Evolutionary conservation across 2,113 vertebrate species (phyloP), one percentile per base, ranked within the genome.

Genomic region (Oncorhynchus gorbuscha): DNA sequence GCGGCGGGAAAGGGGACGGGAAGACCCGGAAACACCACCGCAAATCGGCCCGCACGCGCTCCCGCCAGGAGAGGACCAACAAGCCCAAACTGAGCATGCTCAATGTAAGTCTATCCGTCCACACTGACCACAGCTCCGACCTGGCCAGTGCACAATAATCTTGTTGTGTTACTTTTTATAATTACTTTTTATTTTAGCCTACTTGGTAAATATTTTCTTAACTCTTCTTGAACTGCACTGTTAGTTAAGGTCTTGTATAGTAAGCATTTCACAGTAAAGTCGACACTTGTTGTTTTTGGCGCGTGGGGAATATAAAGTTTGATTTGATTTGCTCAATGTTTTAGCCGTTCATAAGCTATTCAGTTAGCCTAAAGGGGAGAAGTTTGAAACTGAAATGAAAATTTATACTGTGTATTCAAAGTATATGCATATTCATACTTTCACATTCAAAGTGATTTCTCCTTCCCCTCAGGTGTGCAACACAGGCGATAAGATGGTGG

Each of bases 401-500:
- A 45, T 45, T 11, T 45, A 45, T 45, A 45, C 39, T 11, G 39
- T 45, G 11, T 45, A 45, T 12, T 45, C 39, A 45, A 45, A 55
- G 14, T 18, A 5, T 16, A 55, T 14, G 16, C 51, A 55, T 58
- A 20, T 58, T 58, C 18, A 1, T 20, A 58, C 55, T 58, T 58
- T 58, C 55, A 58, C 59, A 62, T 62, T 62, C 16, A 62, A 22
- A 8, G 20, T 11, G 22, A 3, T 22, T n/a, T 24, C 3, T 58
- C 13, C 59, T 62, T 11, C 59, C 59, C n/a, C 7, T 62, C 83
- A 99, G 98, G 98, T 99, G 18, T 96, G 94, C 77, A 96, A 98
- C 90, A 97, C 96, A 0, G 98, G 97, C 0, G 97, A 99, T 89
- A 99, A 99, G 93, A 99, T 99, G 97, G 98, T 99, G 22, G 97